phyloP scores from a whole-genome alignment of 2,888 invertebrate species.

The Cerastis rubricosa region DNA sequence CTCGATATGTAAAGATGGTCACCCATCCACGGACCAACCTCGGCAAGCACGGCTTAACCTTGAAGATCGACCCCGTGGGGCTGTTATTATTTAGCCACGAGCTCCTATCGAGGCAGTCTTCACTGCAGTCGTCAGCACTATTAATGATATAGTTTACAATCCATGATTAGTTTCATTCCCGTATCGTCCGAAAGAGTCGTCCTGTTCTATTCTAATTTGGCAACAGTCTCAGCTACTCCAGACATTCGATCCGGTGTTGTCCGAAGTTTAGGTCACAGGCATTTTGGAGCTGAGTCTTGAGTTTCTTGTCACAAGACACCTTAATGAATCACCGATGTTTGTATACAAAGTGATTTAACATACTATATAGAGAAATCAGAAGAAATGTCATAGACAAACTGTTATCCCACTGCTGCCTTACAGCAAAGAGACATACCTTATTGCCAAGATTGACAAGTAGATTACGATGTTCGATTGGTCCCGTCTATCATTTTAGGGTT shows the following conservation, averaged over 20 bases:
- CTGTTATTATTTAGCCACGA: too few relatives aligned
- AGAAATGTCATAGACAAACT: not conserved
- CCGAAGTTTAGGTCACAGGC: constrained; percentile 46
- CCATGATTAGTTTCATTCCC: constrained; percentile 1
- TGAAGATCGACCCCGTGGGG: too few relatives aligned
- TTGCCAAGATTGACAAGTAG: not conserved
- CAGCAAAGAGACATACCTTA: not conserved
- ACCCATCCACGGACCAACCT: too few relatives aligned
- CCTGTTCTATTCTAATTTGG: constrained; percentile 50
- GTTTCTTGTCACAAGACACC: constrained; percentile 21
- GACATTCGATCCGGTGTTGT: constrained; percentile 48
- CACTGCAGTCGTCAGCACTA: too few relatives aligned
- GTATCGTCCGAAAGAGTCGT: constrained; percentile 17
- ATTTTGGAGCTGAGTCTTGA: constrained; percentile 35
- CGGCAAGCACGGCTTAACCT: too few relatives aligned
- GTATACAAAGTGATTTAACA: not conserved
- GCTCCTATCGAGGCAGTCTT: not conserved
- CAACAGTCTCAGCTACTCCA: constrained; percentile 49
- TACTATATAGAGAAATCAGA: not conserved
- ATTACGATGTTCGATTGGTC: not conserved
- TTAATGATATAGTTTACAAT: not conserved
- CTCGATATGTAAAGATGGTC: too few relatives aligned
- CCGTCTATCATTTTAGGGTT: not conserved
- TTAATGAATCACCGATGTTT: constrained; percentile 12
- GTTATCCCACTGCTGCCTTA: not conserved